These are phyloP conservation scores for Pteropus alecto DNA, from an alignment of 2,113 vertebrate genomes.

Conservation along the genomic window DNA sequence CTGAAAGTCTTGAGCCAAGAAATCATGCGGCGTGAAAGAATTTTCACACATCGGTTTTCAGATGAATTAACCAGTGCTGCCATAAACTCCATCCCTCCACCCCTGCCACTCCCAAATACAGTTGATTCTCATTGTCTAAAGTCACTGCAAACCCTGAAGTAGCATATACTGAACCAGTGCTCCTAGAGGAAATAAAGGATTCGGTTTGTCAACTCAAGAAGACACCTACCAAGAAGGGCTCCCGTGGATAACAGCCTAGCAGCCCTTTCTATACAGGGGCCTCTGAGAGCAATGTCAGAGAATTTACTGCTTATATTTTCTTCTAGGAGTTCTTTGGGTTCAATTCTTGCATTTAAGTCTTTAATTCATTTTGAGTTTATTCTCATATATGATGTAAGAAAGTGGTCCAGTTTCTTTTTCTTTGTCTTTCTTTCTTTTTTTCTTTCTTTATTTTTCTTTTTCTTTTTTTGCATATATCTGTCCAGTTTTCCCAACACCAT, in stretches of 20 bases:
- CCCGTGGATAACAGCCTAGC: not conserved
- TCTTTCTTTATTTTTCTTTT: too few species aligned
- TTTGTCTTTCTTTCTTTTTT: too few species aligned
- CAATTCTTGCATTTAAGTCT: too few species aligned
- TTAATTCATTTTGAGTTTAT: too few species aligned
- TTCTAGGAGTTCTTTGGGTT: too few species aligned
- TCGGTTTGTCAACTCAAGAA: not conserved
- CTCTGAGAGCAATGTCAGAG: not conserved
- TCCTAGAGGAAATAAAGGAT: not conserved
- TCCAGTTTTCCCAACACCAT: too few species aligned
- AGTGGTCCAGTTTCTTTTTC: too few species aligned
- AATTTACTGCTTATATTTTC: too few species aligned
- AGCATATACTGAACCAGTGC: not conserved
- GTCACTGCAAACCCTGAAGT: too few species aligned
- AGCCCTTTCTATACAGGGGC: not conserved
- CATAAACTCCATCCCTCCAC: rapidly evolving
- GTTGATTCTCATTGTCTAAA: not conserved
- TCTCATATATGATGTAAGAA: too few species aligned
- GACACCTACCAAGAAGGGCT: not conserved
- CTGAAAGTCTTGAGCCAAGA: not conserved
- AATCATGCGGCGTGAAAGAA: not conserved
- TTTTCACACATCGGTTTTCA: not conserved
- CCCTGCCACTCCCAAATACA: not conserved
- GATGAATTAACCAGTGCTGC: not conserved
- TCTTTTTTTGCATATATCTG: too few species aligned